Conservation (phyloP, 2,888 invertebrate species). For the Andrena bucephala region DNA sequence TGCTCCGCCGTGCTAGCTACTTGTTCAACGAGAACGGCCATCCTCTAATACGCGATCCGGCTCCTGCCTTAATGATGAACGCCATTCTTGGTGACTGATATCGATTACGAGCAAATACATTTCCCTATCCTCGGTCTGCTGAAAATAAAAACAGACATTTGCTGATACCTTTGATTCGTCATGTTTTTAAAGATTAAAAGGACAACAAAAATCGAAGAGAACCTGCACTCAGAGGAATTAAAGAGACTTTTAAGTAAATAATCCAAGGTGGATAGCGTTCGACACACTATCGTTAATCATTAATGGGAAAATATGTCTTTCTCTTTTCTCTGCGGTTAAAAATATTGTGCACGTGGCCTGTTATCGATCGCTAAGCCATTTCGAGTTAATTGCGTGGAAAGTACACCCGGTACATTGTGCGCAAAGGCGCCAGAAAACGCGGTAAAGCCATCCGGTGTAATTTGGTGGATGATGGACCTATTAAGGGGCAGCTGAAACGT, state of each 20-base stretch:
- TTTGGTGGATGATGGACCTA: slow-evolving; percentile 64
- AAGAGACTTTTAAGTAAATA: not conserved
- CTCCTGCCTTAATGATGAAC: slow-evolving; percentile 37
- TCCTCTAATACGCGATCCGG: slow-evolving; percentile 36
- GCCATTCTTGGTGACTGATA: slow-evolving; percentile 7
- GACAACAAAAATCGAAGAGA: not conserved
- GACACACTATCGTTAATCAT: slow-evolving; percentile 17
- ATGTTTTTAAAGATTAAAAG: too few species aligned
- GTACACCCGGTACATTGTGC: slow-evolving; percentile 52
- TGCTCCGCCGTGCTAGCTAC: slow-evolving; percentile 41
- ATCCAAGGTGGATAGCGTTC: not conserved
- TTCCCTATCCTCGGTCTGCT: not conserved
- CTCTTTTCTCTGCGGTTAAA: not conserved
- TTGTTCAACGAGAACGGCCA: slow-evolving; percentile 44
- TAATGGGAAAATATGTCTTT: slow-evolving; percentile 11
- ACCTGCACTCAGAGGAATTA: not conserved
- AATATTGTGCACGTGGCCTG: slow-evolving; percentile 20
- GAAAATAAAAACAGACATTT: not conserved
- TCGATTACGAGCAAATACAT: slow-evolving; percentile 21
- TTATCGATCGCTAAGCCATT: slow-evolving; percentile 45
- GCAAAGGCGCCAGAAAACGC: slow-evolving; percentile 20
- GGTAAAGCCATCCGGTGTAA: slow-evolving; percentile 46
- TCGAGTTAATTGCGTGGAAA: slow-evolving; percentile 65
- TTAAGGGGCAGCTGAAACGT: slow-evolving; percentile 61
- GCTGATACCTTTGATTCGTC: not conserved